phyloP scores from a whole-genome alignment of 1,140 invertebrate species.

The Linepithema humile region DNA sequence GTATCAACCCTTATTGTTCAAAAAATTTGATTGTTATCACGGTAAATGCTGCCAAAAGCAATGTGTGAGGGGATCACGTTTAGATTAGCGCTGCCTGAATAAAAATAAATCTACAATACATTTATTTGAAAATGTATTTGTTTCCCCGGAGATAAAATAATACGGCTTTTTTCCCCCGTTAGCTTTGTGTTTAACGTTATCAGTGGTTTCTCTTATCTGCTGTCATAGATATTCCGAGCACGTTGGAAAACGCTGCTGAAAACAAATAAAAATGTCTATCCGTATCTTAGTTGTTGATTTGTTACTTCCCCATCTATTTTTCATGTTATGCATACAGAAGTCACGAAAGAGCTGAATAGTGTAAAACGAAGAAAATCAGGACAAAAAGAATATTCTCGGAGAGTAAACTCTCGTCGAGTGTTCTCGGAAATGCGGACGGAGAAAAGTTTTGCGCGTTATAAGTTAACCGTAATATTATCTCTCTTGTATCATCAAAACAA shows the following conservation, averaged over 20 bases:
- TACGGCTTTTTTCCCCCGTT: too few species aligned
- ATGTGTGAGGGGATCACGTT: not conserved
- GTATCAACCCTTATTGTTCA: not conserved
- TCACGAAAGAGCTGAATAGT: not conserved
- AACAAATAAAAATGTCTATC: not conserved
- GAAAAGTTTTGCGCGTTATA: not conserved
- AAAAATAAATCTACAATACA: not conserved
- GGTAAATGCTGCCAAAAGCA: not conserved
- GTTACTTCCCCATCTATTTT: slow-evolving; percentile 7
- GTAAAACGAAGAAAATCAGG: not conserved
- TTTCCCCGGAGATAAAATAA: slow-evolving; percentile 2
- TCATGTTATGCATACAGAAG: not conserved
- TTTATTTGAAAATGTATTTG: not conserved
- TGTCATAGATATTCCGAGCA: not conserved
- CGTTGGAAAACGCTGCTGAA: not conserved
- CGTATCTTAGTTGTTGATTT: slow-evolving; percentile 20
- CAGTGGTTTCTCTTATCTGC: not conserved
- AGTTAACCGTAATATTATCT: not conserved
- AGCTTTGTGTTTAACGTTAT: slow-evolving; percentile 8
- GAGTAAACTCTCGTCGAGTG: not conserved
- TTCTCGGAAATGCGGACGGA: slow-evolving; percentile 8
- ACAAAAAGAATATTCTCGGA: slow-evolving; percentile 1
- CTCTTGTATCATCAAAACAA: not conserved
- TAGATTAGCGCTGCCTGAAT: not conserved
- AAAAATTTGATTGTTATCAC: not conserved